These are phyloP conservation scores for Agriopis marginaria DNA, from an alignment of 2,888 invertebrate species.

Conservation along the genomic window DNA sequence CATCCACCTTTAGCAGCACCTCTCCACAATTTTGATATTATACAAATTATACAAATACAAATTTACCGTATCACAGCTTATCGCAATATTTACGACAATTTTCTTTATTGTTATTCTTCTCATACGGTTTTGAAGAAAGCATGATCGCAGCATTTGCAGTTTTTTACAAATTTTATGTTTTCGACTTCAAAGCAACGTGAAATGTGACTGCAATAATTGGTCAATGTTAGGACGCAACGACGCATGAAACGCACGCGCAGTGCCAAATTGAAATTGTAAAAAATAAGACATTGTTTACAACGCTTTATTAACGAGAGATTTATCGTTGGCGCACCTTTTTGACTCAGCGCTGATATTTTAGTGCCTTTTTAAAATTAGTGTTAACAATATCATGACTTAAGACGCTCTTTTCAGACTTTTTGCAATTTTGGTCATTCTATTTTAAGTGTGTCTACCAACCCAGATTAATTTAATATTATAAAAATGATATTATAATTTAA, in stretches of 20 bases:
- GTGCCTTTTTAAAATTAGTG: conserved; percentile 42
- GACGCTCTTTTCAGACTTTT: neutral
- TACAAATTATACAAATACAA: too few relatives aligned
- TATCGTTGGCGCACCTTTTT: conserved; percentile 65
- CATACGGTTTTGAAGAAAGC: conserved; percentile 55
- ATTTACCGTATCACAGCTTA: conserved; percentile 20
- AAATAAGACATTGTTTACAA: conserved; percentile 71
- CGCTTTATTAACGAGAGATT: conserved; percentile 78
- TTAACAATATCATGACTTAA: conserved; percentile 10
- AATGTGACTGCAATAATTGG: conserved; percentile 66
- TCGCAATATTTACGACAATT: conserved; percentile 18
- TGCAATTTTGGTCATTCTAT: neutral
- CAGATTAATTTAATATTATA: too few relatives aligned
- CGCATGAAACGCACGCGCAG: conserved; percentile 57
- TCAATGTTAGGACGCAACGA: conserved; percentile 63
- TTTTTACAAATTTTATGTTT: conserved; percentile 61
- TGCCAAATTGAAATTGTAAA: conserved; percentile 73
- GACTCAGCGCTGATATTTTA: conserved; percentile 53
- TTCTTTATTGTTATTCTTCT: conserved; percentile 21
- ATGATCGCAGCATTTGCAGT: conserved; percentile 53
- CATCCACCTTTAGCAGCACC: too few relatives aligned
- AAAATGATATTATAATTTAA: too few relatives aligned
- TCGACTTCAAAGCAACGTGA: conserved; percentile 66
- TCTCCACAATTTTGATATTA: too few relatives aligned
- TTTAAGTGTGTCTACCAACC: too few relatives aligned